Evolutionary conservation across 2,888 invertebrate genomes (phyloP), one percentile per base, ranked within the genome.

Genomic region (Orthonychiurus folsomi): DNA sequence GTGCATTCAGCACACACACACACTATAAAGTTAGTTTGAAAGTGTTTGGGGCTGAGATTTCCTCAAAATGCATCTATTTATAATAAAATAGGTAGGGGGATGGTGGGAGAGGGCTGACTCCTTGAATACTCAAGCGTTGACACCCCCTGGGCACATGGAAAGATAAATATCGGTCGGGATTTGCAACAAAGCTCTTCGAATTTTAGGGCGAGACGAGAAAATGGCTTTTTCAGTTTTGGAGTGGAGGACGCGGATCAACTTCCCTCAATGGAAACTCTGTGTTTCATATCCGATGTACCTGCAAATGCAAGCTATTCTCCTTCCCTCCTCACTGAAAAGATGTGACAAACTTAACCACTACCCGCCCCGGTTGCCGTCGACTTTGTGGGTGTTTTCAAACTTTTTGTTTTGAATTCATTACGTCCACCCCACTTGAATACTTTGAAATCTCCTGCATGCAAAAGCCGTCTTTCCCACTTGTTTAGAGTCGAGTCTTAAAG

Each of bases 91-190:
- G 37, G 37, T 37, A 37, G 37, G 15, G n/a, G n/a, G n/a, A n/a
- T n/a, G n/a, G n/a, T n/a, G n/a, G n/a, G n/a, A 37, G 15, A 15
- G 37, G 37, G 37, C 9, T 9, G 15, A 37, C 5, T 37, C 37
- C 37, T 37, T 37, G 37, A 37, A 37, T 37, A 15, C 37, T 9
- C 9, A 15, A 61, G 61, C 61, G 65, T 65, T 67, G 67, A 68
- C 67, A 68, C 67, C 67, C 67, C 63, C 64, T 68, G 64, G 67
- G 67, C 67, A 68, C 65, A 64, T 55, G 48, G 62, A 62, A 65
- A 67, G 67, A 67, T 67, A 67, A 67, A 67, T 67, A 65, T 61
- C 65, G 57, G 62, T 56, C 61, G 63, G 65, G 66, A 66, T 68
- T 68, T 68, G 62, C 60, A 63, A 64, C 64, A 66, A 68, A 66